Evolutionary conservation across 2,797 vertebrate genomes (phyloP).

Genomic region (Acrossocheilus wenchowensis): DNA sequence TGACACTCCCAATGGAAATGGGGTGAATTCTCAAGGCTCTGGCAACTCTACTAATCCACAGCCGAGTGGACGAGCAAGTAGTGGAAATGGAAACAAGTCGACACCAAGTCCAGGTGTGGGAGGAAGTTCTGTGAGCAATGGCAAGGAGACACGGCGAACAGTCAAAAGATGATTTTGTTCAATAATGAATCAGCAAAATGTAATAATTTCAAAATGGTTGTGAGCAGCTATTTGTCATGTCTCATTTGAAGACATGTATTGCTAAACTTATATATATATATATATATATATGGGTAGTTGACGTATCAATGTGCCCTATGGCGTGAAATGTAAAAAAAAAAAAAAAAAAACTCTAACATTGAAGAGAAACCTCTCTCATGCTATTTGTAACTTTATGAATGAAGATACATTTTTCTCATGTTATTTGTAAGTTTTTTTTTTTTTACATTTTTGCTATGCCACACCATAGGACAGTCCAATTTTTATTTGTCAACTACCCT

Average conservation of each 20-base stretch:
- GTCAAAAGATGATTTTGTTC: constrained; percentile 79
- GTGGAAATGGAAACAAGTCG: constrained; percentile 73
- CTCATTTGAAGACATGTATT: neutral
- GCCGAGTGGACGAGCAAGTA: constrained; percentile 72
- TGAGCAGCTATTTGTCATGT: constrained; percentile 1
- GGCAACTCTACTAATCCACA: constrained; percentile 65
- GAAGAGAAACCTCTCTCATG: too few species aligned
- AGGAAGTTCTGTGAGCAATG: constrained; percentile 78
- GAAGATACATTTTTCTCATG: too few species aligned
- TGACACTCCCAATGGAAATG: constrained; percentile 81
- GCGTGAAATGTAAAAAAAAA: too few species aligned
- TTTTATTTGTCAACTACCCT: too few species aligned
- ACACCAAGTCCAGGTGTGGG: constrained; percentile 73
- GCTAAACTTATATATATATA: too few species aligned
- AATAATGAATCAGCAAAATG: neutral
- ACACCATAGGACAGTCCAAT: too few species aligned
- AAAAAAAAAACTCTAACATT: too few species aligned
- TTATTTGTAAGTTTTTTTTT: too few species aligned
- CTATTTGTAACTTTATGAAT: too few species aligned
- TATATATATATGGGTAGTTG: too few species aligned
- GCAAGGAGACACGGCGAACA: constrained; percentile 83
- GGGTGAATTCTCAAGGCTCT: constrained; percentile 69
- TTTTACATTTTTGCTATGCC: too few species aligned
- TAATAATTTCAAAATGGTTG: neutral
- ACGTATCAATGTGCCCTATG: too few species aligned